Base-by-base conservation (phyloP, 2,888 invertebrate genomes). In the Cyclophora punctaria region DNA sequence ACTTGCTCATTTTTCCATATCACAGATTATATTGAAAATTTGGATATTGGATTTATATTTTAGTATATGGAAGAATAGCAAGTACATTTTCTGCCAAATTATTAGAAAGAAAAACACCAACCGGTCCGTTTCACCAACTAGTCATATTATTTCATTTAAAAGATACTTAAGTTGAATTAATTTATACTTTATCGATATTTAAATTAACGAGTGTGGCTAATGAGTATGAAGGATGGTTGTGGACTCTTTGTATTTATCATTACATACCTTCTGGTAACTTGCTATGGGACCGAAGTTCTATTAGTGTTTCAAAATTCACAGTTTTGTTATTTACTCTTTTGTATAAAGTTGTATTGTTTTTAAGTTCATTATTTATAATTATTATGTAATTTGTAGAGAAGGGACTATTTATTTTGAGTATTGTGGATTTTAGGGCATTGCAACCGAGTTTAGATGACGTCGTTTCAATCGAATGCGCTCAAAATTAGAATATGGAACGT, bases 291-390 rank as follows among this genome's bases (percentile, higher is more conserved):
- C 74, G 75, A 78, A 75, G 52, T 59, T 63, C 57, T 55, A 58
- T 60, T 58, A 53, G 56, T 58, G 57, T 52, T 48, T 48, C 54
- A 45, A 52, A 57, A 56, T 48, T 60, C 51, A 44, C 67, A 67
- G 67, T 67, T 64, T 64, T 69, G 63, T 68, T 67, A 63, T 67
- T 70, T 62, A 58, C 61, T 68, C 75, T 73, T 75, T 80, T 86
- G 85, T 85, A 84, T 78, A 86, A 85, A 85, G 73, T 75, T 76
- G 71, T 71, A 60, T 68, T 67, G 63, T 66, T 68, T 68, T 78
- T 83, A 80, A 75, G 80, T 77, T 78, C 69, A 73, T 73, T 84
- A 85, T 86, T 86, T 86, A 87, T 83, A 70, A 37, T 86, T 86
- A 87, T 83, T 69, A 37, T 80, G 75, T 83, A 77, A 78, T 78